Evolutionary conservation across 2,888 invertebrate genomes (phyloP).

Genomic region (Priocnemis perturbator): DNA sequence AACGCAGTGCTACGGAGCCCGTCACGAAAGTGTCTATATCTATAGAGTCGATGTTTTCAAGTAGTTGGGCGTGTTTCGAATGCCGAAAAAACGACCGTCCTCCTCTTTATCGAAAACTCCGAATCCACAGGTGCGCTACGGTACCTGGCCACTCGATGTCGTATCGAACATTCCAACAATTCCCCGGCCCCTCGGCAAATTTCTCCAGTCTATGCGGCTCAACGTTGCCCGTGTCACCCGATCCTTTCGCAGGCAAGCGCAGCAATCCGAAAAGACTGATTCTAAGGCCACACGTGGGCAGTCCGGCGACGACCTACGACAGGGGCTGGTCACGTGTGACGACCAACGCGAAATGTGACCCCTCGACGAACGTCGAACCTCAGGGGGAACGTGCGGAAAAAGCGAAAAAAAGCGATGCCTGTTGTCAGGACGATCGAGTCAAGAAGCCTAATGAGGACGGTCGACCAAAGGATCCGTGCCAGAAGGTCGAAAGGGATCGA

Average conservation of each 20-base stretch:
- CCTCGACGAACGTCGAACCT: no score
- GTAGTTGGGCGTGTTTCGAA: no score
- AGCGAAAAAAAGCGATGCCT: background rate
- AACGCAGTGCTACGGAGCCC: no score
- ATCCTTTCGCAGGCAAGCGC: slow-evolving; percentile 59
- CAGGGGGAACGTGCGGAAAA: background rate
- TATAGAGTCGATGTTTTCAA: no score
- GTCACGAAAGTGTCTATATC: no score
- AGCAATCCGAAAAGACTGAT: slow-evolving; percentile 60
- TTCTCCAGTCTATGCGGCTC: slow-evolving; percentile 3
- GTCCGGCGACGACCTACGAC: slow-evolving; percentile 59
- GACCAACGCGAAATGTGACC: no score
- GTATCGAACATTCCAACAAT: slow-evolving; percentile 38
- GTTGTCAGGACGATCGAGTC: background rate
- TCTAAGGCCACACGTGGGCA: slow-evolving; percentile 63
- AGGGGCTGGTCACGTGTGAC: background rate
- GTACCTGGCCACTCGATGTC: slow-evolving; percentile 36
- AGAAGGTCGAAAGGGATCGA: background rate
- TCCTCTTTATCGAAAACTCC: no score
- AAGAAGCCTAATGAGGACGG: background rate
- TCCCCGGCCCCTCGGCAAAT: slow-evolving; percentile 24
- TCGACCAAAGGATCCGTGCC: background rate
- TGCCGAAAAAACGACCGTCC: no score
- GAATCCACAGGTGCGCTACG: background rate
- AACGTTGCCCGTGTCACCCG: slow-evolving; percentile 47